These are phyloP conservation scores for Heliconius nattereri DNA, from an alignment of 1,140 invertebrate genomes.

Conservation along the genomic window DNA sequence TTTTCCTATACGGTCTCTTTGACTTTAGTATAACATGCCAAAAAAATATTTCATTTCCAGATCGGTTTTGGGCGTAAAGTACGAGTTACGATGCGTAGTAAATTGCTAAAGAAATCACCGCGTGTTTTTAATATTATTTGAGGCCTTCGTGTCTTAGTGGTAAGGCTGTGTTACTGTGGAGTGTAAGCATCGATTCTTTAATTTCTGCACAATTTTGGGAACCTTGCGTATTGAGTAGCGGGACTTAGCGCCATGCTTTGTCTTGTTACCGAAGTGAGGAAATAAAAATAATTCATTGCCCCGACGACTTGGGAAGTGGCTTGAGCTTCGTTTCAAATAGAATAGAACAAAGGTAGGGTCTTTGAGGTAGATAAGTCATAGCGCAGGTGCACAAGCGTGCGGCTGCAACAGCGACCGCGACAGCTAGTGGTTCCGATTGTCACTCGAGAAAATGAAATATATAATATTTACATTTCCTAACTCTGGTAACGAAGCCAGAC, in stretches of 20 bases:
- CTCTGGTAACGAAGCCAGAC: no score
- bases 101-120: constrained; percentile 33
- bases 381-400: no score
- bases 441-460: no score
- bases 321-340: no score
- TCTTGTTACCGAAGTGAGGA: not conserved
- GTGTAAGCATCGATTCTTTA: not conserved
- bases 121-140: not conserved
- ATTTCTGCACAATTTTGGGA: not conserved
- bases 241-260: not conserved
- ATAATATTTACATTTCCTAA: no score
- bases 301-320: no score
- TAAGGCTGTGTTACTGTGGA: no score
- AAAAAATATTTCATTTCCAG: constrained; percentile 38
- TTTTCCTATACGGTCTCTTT: constrained; percentile 36
- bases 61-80: constrained; percentile 37
- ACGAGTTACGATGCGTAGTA: constrained; percentile 39
- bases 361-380: no score
- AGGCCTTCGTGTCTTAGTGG: not conserved
- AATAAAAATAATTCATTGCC: not conserved
- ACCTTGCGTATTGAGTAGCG: not conserved
- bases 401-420: no score
- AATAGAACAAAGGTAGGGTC: no score
- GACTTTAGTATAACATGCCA: constrained; percentile 22
- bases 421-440: no score